Conservation (phyloP, 2,797 vertebrate genomes). For the Esox masquinongy region DNA sequence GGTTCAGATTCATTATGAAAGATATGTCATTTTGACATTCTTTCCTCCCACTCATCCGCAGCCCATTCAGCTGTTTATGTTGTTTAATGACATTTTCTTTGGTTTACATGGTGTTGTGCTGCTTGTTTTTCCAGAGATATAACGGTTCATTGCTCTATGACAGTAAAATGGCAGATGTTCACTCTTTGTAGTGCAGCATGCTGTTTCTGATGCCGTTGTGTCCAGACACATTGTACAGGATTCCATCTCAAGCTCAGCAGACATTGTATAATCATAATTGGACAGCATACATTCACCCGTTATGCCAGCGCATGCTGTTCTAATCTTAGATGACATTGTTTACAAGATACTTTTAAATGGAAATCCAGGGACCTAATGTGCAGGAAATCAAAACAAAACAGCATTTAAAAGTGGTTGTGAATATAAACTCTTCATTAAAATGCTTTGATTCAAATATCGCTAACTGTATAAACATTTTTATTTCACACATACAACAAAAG, state of each 20-base stretch:
- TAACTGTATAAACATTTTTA: not conserved
- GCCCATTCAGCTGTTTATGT: not conserved
- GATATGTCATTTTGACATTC: constrained; percentile 37
- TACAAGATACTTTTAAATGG: not conserved
- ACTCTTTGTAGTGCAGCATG: not conserved
- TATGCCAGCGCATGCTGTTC: not conserved
- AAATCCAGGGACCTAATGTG: not conserved
- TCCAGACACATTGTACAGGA: not conserved
- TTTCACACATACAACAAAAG: constrained; percentile 12
- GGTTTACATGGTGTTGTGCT: not conserved
- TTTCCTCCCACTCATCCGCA: too few species aligned
- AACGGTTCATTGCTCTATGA: not conserved
- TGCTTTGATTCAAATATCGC: not conserved
- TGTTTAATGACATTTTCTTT: not conserved
- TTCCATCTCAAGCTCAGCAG: not conserved
- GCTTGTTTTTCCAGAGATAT: not conserved
- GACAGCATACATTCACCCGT: not conserved
- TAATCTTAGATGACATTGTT: not conserved
- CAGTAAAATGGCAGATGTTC: not conserved
- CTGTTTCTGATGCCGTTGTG: not conserved
- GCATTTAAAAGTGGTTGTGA: not conserved
- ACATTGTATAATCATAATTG: not conserved
- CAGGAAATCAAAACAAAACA: not conserved
- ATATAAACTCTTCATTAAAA: not conserved
- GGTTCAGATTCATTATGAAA: constrained; percentile 40